A percentile compares a stretch with the other conserved stretches of the same genome.
These are phyloP conservation scores for Macrocentrus cingulum DNA, from an alignment of 1,140 invertebrate species.

Conservation along the genomic window DNA sequence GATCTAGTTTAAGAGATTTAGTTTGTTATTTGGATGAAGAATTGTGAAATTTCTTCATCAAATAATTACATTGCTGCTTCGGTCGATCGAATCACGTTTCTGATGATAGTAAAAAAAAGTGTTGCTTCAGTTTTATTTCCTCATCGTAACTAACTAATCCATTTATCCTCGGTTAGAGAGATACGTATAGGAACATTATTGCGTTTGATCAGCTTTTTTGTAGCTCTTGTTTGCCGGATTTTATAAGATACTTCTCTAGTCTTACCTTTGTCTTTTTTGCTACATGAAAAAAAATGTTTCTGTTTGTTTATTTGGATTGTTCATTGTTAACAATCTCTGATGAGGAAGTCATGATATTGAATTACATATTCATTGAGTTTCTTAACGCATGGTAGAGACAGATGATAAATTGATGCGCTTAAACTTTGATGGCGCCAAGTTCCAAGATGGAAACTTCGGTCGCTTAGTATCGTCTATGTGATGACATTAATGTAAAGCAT, in stretches of 20 bases:
- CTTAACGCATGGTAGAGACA: background rate
- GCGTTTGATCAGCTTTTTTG: background rate
- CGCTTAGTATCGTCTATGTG: constrained; percentile 4
- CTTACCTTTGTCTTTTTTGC: too few species aligned
- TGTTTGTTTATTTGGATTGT: too few species aligned
- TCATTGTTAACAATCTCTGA: too few species aligned
- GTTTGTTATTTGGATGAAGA: too few species aligned
- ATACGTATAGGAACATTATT: background rate
- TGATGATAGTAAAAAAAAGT: too few species aligned
- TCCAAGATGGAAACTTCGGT: constrained; percentile 25
- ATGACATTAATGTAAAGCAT: constrained; percentile 1
- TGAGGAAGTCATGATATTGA: background rate
- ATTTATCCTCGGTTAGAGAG: constrained; percentile 44
- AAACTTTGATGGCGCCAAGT: constrained; percentile 2
- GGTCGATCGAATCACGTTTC: too few species aligned
- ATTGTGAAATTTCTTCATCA: too few species aligned
- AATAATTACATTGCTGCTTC: too few species aligned
- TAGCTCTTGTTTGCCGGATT: too few species aligned
- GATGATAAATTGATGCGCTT: background rate
- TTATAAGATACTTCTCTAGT: too few species aligned
- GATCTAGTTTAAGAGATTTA: too few species aligned
- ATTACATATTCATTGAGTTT: background rate
- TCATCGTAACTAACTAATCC: constrained; percentile 44
- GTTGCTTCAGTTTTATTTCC: constrained; percentile 12
- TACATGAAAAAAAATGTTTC: too few species aligned